A percentile compares a stretch with the other conserved stretches of the same genome.
phyloP scores from a whole-genome alignment of 2,888 invertebrate genomes.

The Parnassius mnemosyne region DNA sequence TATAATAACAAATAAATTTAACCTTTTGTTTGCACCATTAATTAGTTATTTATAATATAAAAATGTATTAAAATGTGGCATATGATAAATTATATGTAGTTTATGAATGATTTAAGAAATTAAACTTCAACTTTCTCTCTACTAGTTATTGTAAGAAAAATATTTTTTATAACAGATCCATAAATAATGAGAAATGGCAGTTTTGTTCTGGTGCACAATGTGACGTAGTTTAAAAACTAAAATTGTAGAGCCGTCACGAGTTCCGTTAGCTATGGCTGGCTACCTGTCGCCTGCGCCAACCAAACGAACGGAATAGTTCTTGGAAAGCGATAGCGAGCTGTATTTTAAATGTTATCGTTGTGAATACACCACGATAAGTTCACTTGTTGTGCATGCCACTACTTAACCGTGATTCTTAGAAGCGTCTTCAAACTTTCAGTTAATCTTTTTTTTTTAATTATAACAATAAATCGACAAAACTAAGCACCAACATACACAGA shows the following conservation, averaged over 20 bases:
- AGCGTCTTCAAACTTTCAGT: slow-evolving; percentile 38
- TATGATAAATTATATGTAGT: too few relatives aligned
- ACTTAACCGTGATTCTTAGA: slow-evolving; percentile 57
- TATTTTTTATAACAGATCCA: slow-evolving; percentile 10
- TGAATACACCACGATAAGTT: slow-evolving; percentile 69
- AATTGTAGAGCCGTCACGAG: slow-evolving; percentile 62
- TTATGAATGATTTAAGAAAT: too few relatives aligned
- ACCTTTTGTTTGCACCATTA: too few relatives aligned
- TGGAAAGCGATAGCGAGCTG: slow-evolving; percentile 72
- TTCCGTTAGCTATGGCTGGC: slow-evolving; percentile 65
- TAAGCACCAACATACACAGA: too few relatives aligned
- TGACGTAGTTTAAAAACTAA: slow-evolving; percentile 57
- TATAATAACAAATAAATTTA: too few relatives aligned
- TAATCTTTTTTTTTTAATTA: not conserved
- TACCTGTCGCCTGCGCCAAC: slow-evolving; percentile 66
- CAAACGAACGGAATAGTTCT: slow-evolving; percentile 58
- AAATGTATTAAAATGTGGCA: too few relatives aligned
- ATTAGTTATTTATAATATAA: too few relatives aligned
- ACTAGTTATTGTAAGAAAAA: slow-evolving; percentile 6
- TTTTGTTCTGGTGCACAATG: slow-evolving; percentile 62
- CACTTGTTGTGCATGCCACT: slow-evolving; percentile 65
- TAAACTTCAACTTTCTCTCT: slow-evolving; percentile 21
- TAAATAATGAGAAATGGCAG: slow-evolving; percentile 46
- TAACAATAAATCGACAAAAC: too few relatives aligned
- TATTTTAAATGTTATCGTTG: slow-evolving; percentile 76